These are phyloP conservation scores for Apis mellifera DNA, from an alignment of 1,140 invertebrate species.

Conservation along the genomic window Amel_HAv3.1 CM009932.2:5184001-5184500, in stretches of 20 bases:
- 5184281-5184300: background rate
- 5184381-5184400: too few species aligned
- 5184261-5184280: background rate
- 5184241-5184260: background rate
- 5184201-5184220: background rate
- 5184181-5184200: background rate
- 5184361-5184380: too few species aligned
- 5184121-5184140: slow-evolving; percentile 23
- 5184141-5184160: slow-evolving; percentile 26
- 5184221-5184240: slow-evolving; percentile 18
- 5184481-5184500: too few species aligned
- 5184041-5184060: too few species aligned
- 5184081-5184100: slow-evolving; percentile 46
- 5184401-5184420: too few species aligned
- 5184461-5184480: too few species aligned
- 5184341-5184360: too few species aligned
- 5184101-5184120: slow-evolving; percentile 21
- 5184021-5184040: background rate
- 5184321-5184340: too few species aligned
- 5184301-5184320: background rate
- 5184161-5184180: slow-evolving; percentile 39
- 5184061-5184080: slow-evolving; percentile 1
- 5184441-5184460: too few species aligned
- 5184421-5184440: too few species aligned
- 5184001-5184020: background rate